A percentile compares a stretch with the other conserved stretches of the same genome.
Conservation (phyloP, 2,888 invertebrate genomes). For the Acleris laterana region DNA sequence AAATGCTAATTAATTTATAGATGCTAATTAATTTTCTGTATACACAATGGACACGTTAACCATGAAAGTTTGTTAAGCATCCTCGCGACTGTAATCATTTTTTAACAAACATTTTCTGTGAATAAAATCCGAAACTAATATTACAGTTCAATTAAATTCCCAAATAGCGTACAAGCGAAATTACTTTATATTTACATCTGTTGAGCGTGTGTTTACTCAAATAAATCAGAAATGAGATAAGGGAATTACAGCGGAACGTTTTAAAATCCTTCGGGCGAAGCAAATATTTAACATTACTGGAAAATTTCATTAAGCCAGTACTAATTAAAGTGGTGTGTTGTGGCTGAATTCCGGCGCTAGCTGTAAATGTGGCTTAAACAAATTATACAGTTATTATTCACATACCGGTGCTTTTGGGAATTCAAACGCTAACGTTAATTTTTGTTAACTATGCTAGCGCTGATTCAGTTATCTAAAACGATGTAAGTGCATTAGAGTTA, state of each 20-base stretch:
- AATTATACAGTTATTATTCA: constrained; percentile 47
- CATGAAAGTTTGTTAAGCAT: no score
- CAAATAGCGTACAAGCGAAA: neutral
- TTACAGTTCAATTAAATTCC: no score
- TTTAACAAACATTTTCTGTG: no score
- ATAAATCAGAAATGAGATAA: constrained; percentile 46
- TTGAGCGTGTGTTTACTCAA: constrained; percentile 14
- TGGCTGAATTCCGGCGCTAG: constrained; percentile 42
- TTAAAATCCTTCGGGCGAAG: constrained; percentile 49
- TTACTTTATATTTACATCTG: constrained; percentile 8
- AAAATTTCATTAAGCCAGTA: constrained; percentile 58
- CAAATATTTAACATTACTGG: constrained; percentile 55
- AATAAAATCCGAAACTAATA: no score
- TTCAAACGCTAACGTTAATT: constrained; percentile 30
- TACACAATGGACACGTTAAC: no score
- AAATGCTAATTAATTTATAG: no score
- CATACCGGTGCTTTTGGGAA: constrained; percentile 41
- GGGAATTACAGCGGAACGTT: constrained; percentile 49
- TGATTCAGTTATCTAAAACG: neutral
- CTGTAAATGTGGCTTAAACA: constrained; percentile 46
- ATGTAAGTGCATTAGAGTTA: neutral
- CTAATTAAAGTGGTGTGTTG: constrained; percentile 60
- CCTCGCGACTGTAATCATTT: no score
- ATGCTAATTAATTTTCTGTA: no score
- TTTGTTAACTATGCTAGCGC: constrained; percentile 26